Base-by-base conservation (phyloP, 2,888 invertebrate genomes). In the Drosophila monieri region DNA sequence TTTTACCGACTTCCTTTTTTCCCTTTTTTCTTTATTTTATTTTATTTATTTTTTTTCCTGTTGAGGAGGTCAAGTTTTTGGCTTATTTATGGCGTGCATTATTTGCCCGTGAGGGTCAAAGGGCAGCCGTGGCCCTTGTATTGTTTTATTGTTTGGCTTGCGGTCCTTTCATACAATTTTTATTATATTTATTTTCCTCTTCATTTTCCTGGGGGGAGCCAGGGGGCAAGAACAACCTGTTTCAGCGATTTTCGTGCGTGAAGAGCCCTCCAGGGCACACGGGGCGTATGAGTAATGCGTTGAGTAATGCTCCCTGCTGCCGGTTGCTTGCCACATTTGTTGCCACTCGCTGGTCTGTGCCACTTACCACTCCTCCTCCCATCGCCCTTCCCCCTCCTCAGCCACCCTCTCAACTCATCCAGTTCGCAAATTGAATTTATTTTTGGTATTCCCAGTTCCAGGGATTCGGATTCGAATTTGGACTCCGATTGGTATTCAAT, bases 141-240 rank as follows among this genome's bases (percentile, higher is more conserved):
- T 74, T 74, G 61, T 74, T 77, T 77, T 74, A 71, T 71, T 79
- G 68, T 66, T 71, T 60, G 62, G 21, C 61, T 77, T 68, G 66
- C 58, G 67, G 57, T 59, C 48, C 44, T 60, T 60, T 52, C 51
- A 30, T 48, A 48, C 66, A 66, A 68, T 66, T 76, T 78, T 76
- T 81, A 79, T 79, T 81, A 64, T 79, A 74, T 79, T 79, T 79
- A 68, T 78, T 74, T 79, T 76, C 72, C 79, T 62, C 79, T 79
- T 76, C 67, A 81, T n/a, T n/a, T n/a, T n/a, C n/a, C n/a, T n/a
- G n/a, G n/a, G n/a, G n/a, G n/a, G n/a, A n/a, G n/a, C n/a, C n/a
- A 14, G 27, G 21, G 2, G 43, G 23, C 32, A 10, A 27, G 32
- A 27, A 43, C 61, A 62, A 62, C 61, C 58, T 62, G 61, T 55